Percentiles rank a stretch among this genome's conserved stretches.
These are phyloP conservation scores for Spodoptera exigua DNA, from an alignment of 2,888 invertebrate species.

Conservation along the genomic window DNA sequence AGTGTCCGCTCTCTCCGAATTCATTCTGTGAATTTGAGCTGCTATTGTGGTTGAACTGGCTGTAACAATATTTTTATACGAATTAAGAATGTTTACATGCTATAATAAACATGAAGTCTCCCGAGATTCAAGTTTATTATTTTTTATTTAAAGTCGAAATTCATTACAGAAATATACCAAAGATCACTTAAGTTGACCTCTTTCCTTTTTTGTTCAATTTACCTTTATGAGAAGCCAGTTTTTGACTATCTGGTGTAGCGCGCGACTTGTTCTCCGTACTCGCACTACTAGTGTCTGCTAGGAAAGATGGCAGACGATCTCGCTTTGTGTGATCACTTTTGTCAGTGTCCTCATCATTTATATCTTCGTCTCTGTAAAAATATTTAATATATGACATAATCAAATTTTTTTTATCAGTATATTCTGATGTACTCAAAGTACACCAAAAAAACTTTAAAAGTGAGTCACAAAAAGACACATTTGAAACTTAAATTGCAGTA, in stretches of 20 bases:
- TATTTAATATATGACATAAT: neutral
- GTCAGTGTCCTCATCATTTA: constrained; percentile 64
- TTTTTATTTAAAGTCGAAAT: no score
- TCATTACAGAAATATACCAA: neutral
- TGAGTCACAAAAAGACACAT: neutral
- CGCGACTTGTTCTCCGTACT: constrained; percentile 76
- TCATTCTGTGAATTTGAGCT: constrained; percentile 51
- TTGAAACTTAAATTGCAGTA: neutral
- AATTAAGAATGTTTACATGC: no score
- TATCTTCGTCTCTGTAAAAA: constrained; percentile 67
- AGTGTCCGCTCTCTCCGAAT: constrained; percentile 47
- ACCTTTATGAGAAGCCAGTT: constrained; percentile 69
- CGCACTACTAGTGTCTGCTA: constrained; percentile 72
- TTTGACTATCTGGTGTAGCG: constrained; percentile 77
- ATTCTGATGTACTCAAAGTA: no score
- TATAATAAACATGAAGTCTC: no score
- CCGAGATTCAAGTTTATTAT: no score
- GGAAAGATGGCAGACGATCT: constrained; percentile 71
- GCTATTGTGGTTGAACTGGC: constrained; percentile 44
- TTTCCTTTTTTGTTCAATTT: neutral
- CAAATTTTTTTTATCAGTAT: no score
- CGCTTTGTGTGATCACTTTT: constrained; percentile 67
- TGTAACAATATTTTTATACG: constrained; percentile 14
- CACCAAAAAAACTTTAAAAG: neutral
- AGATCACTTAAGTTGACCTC: no score